Evolutionary conservation across 2,113 vertebrate species (phyloP).

Genomic region (Felis chaus): DNA sequence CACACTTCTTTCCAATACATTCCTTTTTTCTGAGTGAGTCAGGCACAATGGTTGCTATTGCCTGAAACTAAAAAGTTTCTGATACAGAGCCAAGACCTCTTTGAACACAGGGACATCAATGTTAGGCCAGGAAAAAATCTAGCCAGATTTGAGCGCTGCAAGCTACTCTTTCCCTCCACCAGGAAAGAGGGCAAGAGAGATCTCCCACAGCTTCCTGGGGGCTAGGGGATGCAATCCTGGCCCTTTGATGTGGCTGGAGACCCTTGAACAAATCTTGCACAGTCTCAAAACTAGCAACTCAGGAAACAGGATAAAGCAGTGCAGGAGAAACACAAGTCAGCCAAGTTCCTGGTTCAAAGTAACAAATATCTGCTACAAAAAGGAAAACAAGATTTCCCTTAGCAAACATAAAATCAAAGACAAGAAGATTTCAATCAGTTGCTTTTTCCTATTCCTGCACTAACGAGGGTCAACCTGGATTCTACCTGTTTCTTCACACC

Average conservation of each 20-base stretch:
- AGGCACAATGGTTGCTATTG: background rate
- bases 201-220: background rate
- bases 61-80: background rate
- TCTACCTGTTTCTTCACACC: background rate
- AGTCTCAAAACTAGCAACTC: background rate
- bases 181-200: background rate
- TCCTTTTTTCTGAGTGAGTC: background rate
- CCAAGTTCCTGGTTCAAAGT: slow-evolving; percentile 59
- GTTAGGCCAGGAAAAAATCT: background rate
- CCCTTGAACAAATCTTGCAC: background rate
- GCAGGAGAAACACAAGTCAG: background rate
- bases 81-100: background rate
- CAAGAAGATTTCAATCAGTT: slow-evolving; percentile 8
- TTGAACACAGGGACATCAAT: background rate
- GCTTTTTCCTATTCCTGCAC: slow-evolving; percentile 54
- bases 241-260: slow-evolving; percentile 1
- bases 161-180: background rate
- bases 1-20: background rate
- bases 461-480: background rate
- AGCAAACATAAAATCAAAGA: slow-evolving; percentile 69
- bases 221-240: background rate
- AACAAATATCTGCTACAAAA: slow-evolving; percentile 45
- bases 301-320: slow-evolving; percentile 57
- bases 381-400: slow-evolving; percentile 65
- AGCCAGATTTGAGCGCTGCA: background rate